Base-by-base conservation (phyloP, 2,888 invertebrate genomes). In the Eustalomyia histrio region DNA sequence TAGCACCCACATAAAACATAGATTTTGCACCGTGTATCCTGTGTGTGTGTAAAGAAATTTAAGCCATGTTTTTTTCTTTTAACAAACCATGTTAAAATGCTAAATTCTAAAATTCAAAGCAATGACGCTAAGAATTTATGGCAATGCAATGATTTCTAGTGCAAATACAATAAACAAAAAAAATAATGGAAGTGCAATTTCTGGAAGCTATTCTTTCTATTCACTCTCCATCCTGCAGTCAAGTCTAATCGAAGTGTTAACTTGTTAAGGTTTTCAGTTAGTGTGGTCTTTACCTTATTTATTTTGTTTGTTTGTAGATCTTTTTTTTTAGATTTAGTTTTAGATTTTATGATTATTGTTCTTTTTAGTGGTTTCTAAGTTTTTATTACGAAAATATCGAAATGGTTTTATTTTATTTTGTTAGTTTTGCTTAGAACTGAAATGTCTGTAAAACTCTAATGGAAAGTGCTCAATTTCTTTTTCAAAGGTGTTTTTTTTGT, bases 81-180 rank as follows among this genome's bases (percentile, higher is more conserved):
- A 47, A 14, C 58, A 5, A 53, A 67, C 63, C 63, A n/a, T 50
- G 18, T 50, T 14, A 61, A 53, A 47, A 52, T 64, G 64, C 21
- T 50, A 33, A n/a, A 43, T 61, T 35, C 16, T 21, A 50, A 67
- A 43, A 24, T n/a, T 55, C 24, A 57, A 18, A 61, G 8, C 55
- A 18, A 12, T 39, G 9, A 18, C 3, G 65, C 39, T 87, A 85
- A 85, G 85, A 87, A 89, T 88, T 88, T 87, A 87, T 89, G 86
- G 85, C 84, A 86, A 85, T 84, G 83, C 85, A 86, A 88, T 88
- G 87, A 88, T 86, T 88, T 88, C 86, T 87, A 83, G 84, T 84
- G 29, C 4, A 29, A 86, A 85, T 43, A 35, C 35, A 68, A 68
- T 21, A 4, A 39, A n/a, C n/a, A n/a, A 53, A 24, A 57, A 17